Conservation (phyloP, 2,113 vertebrate species). For the Leucosticte australis region DNA sequence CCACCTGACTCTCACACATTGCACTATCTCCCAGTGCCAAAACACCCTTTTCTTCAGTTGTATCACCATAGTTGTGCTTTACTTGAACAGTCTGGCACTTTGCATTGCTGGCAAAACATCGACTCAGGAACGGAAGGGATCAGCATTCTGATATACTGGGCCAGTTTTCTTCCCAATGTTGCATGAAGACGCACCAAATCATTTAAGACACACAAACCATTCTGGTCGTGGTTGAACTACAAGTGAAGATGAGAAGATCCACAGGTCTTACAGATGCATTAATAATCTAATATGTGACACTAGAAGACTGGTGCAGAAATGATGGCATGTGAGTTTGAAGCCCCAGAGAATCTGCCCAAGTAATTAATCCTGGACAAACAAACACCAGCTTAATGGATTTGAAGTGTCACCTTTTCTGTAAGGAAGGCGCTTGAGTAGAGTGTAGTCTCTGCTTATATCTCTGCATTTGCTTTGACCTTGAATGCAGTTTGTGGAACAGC, state of each 20-base stretch:
- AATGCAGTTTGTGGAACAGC: conserved; percentile 97
- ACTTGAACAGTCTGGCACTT: conserved; percentile 68
- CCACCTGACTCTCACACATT: conserved; percentile 57
- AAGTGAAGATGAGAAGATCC: conserved; percentile 73
- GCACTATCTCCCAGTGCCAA: conserved; percentile 68
- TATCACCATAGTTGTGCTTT: conserved; percentile 71
- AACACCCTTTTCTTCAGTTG: conserved; percentile 25
- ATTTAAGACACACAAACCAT: conserved; percentile 73
- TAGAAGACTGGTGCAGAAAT: conserved; percentile 75
- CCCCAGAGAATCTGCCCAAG: conserved; percentile 75
- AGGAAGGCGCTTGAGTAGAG: conserved; percentile 79
- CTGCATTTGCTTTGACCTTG: conserved; percentile 89
- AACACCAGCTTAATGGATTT: conserved; percentile 64
- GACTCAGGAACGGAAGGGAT: conserved; percentile 60
- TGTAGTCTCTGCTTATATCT: conserved; percentile 91
- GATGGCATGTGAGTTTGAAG: conserved; percentile 71
- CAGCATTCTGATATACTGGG: conserved; percentile 42
- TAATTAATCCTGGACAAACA: conserved; percentile 70
- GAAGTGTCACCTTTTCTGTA: conserved; percentile 96
- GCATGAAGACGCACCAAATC: conserved; percentile 75
- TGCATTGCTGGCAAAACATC: conserved; percentile 61
- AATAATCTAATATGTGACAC: conserved; percentile 74
- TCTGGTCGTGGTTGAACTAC: conserved; percentile 70
- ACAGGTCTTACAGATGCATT: conserved; percentile 75
- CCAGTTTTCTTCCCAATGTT: conserved; percentile 74